Evolutionary conservation across 1,140 invertebrate species (phyloP).

Genomic region (Saccostrea cuccullata): DNA sequence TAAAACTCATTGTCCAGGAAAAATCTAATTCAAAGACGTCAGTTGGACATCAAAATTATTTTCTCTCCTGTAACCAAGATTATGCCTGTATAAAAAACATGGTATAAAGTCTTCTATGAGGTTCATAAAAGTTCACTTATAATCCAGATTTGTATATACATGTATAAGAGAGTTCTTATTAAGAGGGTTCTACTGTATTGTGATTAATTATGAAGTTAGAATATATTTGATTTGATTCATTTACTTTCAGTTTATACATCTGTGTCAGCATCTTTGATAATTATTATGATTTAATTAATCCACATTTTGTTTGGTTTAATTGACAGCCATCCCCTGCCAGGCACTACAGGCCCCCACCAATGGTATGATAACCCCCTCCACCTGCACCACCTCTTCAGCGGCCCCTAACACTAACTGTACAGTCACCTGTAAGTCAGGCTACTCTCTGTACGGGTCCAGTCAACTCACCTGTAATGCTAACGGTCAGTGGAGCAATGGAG

Average conservation of each 20-base stretch:
- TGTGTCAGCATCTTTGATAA: too few species aligned
- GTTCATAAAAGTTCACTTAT: too few species aligned
- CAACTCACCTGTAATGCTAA: constrained; percentile 57
- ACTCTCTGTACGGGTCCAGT: constrained; percentile 54
- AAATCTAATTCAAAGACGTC: not conserved
- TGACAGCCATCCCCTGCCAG: constrained; percentile 59
- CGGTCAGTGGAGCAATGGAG: constrained; percentile 64
- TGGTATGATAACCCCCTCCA: constrained; percentile 53
- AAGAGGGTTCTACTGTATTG: too few species aligned
- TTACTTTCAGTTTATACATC: too few species aligned
- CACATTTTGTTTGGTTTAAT: not conserved
- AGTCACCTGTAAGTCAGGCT: constrained; percentile 64
- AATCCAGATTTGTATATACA: too few species aligned
- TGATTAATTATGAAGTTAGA: too few species aligned
- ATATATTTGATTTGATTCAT: too few species aligned
- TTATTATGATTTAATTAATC: not conserved
- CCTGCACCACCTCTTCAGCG: constrained; percentile 48
- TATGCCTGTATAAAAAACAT: too few species aligned
- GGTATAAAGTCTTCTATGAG: too few species aligned
- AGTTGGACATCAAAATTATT: too few species aligned
- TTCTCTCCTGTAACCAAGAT: too few species aligned
- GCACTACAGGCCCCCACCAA: constrained; percentile 50
- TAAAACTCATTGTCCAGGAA: constrained; percentile 40
- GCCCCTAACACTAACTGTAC: constrained; percentile 56
- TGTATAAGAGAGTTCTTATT: too few species aligned